These are phyloP conservation scores for Channallabes apus DNA, from an alignment of 2,797 vertebrate genomes.

Conservation along the genomic window DNA sequence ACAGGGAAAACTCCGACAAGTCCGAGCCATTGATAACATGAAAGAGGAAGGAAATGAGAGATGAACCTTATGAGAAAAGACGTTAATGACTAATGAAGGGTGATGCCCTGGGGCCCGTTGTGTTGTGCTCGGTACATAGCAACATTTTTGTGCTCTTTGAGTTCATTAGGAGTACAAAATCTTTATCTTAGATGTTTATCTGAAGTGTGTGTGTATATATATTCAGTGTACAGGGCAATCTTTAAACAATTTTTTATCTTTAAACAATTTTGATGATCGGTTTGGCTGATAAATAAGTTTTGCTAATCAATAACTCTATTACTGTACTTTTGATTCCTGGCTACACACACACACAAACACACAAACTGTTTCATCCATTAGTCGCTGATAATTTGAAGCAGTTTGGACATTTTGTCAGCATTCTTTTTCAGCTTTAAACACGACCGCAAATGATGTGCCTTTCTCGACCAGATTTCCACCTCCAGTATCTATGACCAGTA, in stretches of 20 bases:
- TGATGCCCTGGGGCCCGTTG: neutral
- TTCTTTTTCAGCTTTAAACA: neutral
- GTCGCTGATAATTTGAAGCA: neutral
- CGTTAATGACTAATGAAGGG: neutral
- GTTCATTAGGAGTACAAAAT: neutral
- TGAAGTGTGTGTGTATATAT: neutral
- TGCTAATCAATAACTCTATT: neutral
- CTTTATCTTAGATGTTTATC: neutral
- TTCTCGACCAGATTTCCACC: conserved; percentile 17
- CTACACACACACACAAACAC: too few species aligned
- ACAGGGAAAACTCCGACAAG: neutral
- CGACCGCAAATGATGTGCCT: too few species aligned
- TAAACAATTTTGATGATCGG: neutral
- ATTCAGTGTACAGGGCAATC: too few species aligned
- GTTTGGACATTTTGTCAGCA: neutral
- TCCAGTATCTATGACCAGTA: conserved; percentile 44
- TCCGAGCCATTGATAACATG: neutral
- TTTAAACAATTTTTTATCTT: too few species aligned
- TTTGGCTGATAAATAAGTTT: neutral
- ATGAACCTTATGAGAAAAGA: neutral
- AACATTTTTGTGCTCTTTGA: neutral
- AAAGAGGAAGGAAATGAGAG: conserved; percentile 1
- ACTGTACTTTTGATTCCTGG: neutral
- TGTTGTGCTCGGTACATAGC: neutral
- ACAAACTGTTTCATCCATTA: neutral